Base-by-base conservation (phyloP, 1,140 invertebrate species). In the Elymnias hypermnestra region DNA sequence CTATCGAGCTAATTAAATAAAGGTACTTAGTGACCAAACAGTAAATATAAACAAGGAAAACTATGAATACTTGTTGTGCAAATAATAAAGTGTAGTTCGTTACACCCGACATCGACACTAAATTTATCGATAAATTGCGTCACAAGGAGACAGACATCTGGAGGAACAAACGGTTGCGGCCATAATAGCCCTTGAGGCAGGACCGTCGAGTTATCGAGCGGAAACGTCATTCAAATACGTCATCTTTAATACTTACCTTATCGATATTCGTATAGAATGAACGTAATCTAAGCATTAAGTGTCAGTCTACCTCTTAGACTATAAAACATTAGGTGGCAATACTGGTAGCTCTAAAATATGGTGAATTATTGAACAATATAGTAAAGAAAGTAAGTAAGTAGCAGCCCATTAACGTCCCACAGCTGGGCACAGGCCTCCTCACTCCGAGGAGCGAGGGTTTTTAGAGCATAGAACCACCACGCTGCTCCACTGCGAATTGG, bases 81-180 rank as follows among this genome's bases (percentile, higher is more conserved):
- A 5, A 13, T 23, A 44, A 18, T 37, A 29, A 51, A 54, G 45
- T 44, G 18, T 38, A 57, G 58, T 61, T 61, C 58, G 51, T 47
- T 56, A 53, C 52, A 63, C 60, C 49, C 53, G 26, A 29, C 26
- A 29, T 29, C 26, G 26, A 28, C 26, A 29, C 26, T 12, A 3
- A 33, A 36, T 18, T 25, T 59, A 56, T 59, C 60, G 60, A 63
- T 56, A 59, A 63, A 53, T 29, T 44, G 40, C 18, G 52, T 51
- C 47, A 43, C 23, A 38, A 48, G 36, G 38, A 37, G 44, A 49
- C 45, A 25, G 36, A 46, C 61, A 60, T 54, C 51, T 52, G 49
- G 45, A 45, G 26, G 26, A 29, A 9, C 5, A 9, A 29, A 29
- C 26, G 26, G 52, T 28, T 23, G 35, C 25, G 9, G 2, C 26